Evolutionary conservation across 2,113 vertebrate genomes (phyloP).

Genomic region (Polyodon spathula): DNA sequence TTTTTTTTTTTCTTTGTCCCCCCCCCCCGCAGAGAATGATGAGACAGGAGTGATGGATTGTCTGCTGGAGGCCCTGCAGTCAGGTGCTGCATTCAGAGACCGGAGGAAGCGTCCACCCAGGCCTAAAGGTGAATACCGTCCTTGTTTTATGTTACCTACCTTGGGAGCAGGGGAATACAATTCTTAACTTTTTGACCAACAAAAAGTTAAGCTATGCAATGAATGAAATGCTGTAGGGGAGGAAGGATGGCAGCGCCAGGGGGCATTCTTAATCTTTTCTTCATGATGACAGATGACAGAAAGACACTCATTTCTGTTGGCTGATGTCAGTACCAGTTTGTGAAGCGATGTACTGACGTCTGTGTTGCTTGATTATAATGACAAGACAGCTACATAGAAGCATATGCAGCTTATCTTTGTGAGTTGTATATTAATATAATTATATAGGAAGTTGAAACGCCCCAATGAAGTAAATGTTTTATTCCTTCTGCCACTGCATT

Average conservation of each 20-base stretch:
- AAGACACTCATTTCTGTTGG: conserved; percentile 35
- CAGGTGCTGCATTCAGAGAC: conserved; percentile 92
- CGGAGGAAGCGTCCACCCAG: conserved; percentile 81
- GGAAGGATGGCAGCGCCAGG: conserved; percentile 27
- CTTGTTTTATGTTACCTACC: conserved; percentile 37
- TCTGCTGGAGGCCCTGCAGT: conserved; percentile 93
- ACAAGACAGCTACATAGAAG: conserved; percentile 27
- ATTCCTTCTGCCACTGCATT: conserved; percentile 10
- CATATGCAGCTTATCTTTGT: conserved; percentile 25
- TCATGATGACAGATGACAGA: conserved; percentile 35
- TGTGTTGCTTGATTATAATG: conserved; percentile 32
- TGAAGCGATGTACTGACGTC: conserved; percentile 35
- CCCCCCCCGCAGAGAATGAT: conserved; percentile 88
- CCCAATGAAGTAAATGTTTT: conserved; percentile 28
- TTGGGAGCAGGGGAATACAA: conserved; percentile 19
- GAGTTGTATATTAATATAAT: conserved; percentile 27
- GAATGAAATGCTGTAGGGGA: conserved; percentile 23
- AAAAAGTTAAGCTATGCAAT: conserved; percentile 13
- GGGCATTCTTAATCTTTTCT: conserved; percentile 31
- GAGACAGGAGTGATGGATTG: conserved; percentile 99
- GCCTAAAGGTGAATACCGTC: conserved; percentile 69
- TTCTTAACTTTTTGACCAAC: conserved; percentile 13
- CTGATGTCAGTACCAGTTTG: conserved; percentile 40
- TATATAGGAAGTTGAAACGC: conserved; percentile 33
- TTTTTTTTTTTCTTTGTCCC: too few relatives aligned